Conservation (phyloP, 2,113 vertebrate species). For the Mellivora capensis region DNA sequence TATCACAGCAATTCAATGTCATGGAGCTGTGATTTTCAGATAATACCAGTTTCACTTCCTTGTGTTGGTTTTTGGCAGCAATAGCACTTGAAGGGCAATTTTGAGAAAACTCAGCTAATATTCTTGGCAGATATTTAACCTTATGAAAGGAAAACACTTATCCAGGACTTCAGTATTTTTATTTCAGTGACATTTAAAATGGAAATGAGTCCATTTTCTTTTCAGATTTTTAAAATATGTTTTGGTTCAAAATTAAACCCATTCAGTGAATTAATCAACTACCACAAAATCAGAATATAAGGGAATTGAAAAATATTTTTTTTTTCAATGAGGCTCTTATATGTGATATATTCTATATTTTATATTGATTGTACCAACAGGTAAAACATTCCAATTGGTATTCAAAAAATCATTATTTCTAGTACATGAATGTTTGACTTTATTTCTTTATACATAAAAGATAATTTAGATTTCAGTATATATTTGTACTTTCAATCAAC, state of each 20-base stretch:
- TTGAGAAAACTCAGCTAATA: conserved; percentile 57
- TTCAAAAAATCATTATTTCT: background rate
- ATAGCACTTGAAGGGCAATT: conserved; percentile 54
- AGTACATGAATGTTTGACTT: background rate
- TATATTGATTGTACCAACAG: background rate
- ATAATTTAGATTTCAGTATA: background rate
- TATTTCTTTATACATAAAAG: background rate
- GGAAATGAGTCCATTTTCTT: conserved; percentile 64
- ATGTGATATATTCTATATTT: background rate
- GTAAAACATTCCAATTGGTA: background rate
- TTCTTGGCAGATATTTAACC: conserved; percentile 71
- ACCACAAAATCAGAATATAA: conserved; percentile 9
- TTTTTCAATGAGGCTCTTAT: background rate
- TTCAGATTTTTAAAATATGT: conserved; percentile 54
- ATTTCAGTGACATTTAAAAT: conserved; percentile 72
- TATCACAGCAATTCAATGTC: conserved; percentile 38
- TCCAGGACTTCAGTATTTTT: conserved; percentile 55
- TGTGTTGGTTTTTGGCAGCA: conserved; percentile 36
- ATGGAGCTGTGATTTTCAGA: conserved; percentile 24
- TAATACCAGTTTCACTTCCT: background rate
- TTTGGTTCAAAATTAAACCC: conserved; percentile 51
- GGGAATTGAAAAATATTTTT: background rate
- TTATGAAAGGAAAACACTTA: conserved; percentile 65
- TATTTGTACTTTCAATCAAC: background rate
- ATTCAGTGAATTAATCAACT: conserved; percentile 31